Evolutionary conservation across 2,113 vertebrate species (phyloP), one percentile per base, ranked within the genome.

Genomic region (Gallinago paraguaiae): DNA sequence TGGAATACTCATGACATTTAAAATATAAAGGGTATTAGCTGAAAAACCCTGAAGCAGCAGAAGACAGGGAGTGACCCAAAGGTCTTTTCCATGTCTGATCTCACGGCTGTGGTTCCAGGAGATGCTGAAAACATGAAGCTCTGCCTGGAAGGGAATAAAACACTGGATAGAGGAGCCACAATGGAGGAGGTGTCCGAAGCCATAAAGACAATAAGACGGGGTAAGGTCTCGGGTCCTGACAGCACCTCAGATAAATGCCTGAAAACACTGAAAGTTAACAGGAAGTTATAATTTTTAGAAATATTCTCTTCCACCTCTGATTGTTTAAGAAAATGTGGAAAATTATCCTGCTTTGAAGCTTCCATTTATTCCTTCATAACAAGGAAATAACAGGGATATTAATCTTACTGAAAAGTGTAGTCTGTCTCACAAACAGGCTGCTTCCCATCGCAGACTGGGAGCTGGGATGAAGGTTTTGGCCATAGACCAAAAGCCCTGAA

Each of bases 101-200:
- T 86, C 83, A 65, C 0, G 56, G 68, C 63, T 95, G 78, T 89
- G 30, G 27, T 88, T 94, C 67, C 86, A 97, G 94, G 72, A 81
- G 71, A 35, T 67, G 54, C 54, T 86, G 96, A 84, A 93, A 96
- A 88, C 82, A 60, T 18, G 87, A 97, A 75, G 77, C 90, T 96
- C 72, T 95, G 95, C 80, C 92, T 84, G 91, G 94, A 96, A 64
- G 92, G 93, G 71, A 92, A 96, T 35, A 95, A 72, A 90, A 94
- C 90, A 14, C 4, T 96, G 92, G 95, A 93, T 25, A 96, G 95
- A 95, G 97, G 97, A 91, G 92, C 89, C 54, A 97, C 88, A 27
- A 96, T 96, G 95, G 95, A 96, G 81, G 96, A 97, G 70, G 92
- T 97, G 82, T 93, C 94, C 0, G 50, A 97, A 56, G 91, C 93